Evolutionary conservation across 2,888 invertebrate genomes (phyloP), one percentile per base, ranked within the genome.

Genomic region (Selenia dentaria): DNA sequence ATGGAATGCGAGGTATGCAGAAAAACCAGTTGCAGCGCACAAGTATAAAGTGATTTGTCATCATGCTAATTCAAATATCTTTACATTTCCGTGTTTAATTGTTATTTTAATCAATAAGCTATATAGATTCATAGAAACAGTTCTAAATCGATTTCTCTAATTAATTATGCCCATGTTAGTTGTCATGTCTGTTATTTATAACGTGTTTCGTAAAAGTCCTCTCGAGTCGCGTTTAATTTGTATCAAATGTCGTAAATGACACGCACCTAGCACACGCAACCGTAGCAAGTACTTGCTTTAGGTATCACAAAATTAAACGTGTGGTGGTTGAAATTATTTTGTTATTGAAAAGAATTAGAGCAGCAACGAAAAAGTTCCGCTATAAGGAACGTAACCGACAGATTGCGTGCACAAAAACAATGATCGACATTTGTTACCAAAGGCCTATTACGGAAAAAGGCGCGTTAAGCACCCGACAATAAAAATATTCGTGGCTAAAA

Each of bases 381-480:
- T 71, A 57, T 62, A 64, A 64, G 61, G 57, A 67, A 59, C 61
- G 60, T 48, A 81, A 78, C 76, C 57, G 69, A 67, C 69, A 64
- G 73, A 75, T 84, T 79, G 84, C 83, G 82, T 84, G 83, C 70
- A 60, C 66, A 62, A 74, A 81, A 79, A 82, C 79, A 80, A 82
- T 82, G 71, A 80, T 82, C 73, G 67, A 64, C 73, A 64, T 75
- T 75, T 74, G 69, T 79, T 74, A 64, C 67, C 66, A 64, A 70
- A 70, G 61, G 65, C 59, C 69, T 72, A 68, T 77, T 70, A 73
- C 67, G 64, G 61, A 67, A 77, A 78, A 72, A 77, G 70, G 62
- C 70, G 75, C 68, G 74, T 65, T 71, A 74, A 75, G 69, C 66
- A 64, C 64, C 64, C 62, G 61, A 74, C 70, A 70, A 71, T 75